Conservation (phyloP, 2,113 vertebrate genomes). For the Symphodus melops region DNA sequence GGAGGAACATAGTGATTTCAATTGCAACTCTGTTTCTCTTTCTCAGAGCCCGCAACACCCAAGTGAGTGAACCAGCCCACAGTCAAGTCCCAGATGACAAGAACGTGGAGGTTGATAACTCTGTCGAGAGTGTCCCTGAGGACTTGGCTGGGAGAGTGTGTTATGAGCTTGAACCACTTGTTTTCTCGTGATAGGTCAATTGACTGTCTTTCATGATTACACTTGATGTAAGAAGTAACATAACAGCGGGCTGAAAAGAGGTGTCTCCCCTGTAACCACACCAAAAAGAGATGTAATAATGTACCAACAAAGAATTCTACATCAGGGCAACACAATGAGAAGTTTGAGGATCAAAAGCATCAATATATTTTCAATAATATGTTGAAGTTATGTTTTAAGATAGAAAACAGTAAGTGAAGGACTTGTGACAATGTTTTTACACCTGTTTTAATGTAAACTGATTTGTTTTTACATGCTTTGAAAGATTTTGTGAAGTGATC, state of each 20-base stretch:
- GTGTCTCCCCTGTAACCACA: not conserved
- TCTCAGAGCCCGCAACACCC: slow-evolving; percentile 32
- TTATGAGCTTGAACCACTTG: slow-evolving; percentile 76
- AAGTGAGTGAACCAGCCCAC: not conserved
- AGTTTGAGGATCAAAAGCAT: not conserved
- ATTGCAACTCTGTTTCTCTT: not conserved
- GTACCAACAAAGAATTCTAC: not conserved
- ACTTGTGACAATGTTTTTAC: not conserved
- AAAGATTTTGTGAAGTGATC: not conserved
- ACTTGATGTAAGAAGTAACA: not conserved
- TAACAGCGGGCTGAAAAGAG: not conserved
- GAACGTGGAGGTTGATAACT: slow-evolving; percentile 20
- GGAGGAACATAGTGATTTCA: not conserved
- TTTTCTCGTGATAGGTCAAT: slow-evolving; percentile 39
- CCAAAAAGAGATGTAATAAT: not conserved
- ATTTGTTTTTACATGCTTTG: not conserved
- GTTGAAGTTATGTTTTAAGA: slow-evolving; percentile 5
- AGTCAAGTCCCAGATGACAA: not conserved
- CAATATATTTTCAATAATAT: not conserved
- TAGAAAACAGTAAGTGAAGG: not conserved
- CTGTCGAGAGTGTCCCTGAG: slow-evolving; percentile 55
- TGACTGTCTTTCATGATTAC: not conserved
- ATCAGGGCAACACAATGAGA: not conserved
- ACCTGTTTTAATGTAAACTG: not conserved
- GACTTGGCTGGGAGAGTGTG: slow-evolving; percentile 74